Percentiles rank a stretch among this genome's conserved stretches.
Conservation (phyloP, 2,888 invertebrate genomes). For the Agonopterix arenella region DNA sequence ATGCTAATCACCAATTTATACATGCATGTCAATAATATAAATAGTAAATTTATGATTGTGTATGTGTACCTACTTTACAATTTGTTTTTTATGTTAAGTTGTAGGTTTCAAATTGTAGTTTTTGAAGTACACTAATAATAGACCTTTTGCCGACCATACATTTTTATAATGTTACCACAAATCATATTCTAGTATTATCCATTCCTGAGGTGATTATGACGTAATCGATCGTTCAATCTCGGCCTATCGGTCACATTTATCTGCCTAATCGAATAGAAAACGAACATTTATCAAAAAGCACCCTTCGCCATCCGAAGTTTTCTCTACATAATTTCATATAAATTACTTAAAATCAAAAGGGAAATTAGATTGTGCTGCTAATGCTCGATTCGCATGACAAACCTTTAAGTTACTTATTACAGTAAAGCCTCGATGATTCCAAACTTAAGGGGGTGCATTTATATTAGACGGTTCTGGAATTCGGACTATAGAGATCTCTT, state of each 20-base stretch:
- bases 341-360: slow-evolving; percentile 75
- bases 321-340: slow-evolving; percentile 62
- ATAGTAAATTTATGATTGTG: no score
- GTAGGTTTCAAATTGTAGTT: no score
- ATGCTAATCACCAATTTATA: no score
- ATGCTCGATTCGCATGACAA: slow-evolving; percentile 70
- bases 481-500: no score
- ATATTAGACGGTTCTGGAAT: slow-evolving; percentile 28
- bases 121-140: no score
- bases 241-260: slow-evolving; percentile 47
- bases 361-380: slow-evolving; percentile 55
- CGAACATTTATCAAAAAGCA: slow-evolving; percentile 53
- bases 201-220: slow-evolving; percentile 36
- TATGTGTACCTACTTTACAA: no score
- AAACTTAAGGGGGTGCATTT: slow-evolving; percentile 17
- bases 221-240: slow-evolving; percentile 54
- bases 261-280: slow-evolving; percentile 63
- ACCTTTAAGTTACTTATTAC: slow-evolving; percentile 26
- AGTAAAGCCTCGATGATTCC: no score
- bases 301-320: slow-evolving; percentile 39
- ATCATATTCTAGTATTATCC: not conserved
- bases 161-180: no score
- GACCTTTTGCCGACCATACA: no score
- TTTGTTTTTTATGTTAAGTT: no score
- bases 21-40: no score